phyloP scores from a whole-genome alignment of 2,888 invertebrate genomes.

The Physocephala rufipes region DNA sequence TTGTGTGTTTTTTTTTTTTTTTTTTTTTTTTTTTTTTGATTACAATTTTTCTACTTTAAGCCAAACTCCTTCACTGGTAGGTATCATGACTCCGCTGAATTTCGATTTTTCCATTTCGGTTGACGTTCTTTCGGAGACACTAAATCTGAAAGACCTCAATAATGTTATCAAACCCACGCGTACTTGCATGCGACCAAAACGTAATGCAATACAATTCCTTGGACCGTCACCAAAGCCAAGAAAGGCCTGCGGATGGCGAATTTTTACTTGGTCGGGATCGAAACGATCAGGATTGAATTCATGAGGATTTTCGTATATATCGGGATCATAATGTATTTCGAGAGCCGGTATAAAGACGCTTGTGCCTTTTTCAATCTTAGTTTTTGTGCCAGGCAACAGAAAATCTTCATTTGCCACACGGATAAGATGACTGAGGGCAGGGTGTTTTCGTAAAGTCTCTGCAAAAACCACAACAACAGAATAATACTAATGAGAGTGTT shows the following conservation, averaged over 20 bases:
- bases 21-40: too few relatives aligned
- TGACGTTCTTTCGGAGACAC: slow-evolving; percentile 42
- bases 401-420: slow-evolving; percentile 59
- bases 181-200: slow-evolving; percentile 56
- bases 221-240: slow-evolving; percentile 64
- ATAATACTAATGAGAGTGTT: too few relatives aligned
- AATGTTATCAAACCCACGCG: slow-evolving; percentile 55
- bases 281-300: slow-evolving; percentile 67
- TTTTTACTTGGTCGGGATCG: slow-evolving; percentile 50
- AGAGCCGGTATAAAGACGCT: slow-evolving; percentile 58
- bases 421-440: slow-evolving; percentile 60
- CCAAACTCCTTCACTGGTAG: slow-evolving; percentile 43
- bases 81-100: slow-evolving; percentile 35
- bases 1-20: too few relatives aligned
- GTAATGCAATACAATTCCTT: slow-evolving; percentile 55
- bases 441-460: slow-evolving; percentile 67
- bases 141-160: slow-evolving; percentile 50
- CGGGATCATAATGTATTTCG: slow-evolving; percentile 65
- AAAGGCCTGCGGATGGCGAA: slow-evolving; percentile 58
- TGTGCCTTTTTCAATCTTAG: slow-evolving; percentile 58
- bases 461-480: neutral
- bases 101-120: slow-evolving; percentile 43
- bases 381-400: slow-evolving; percentile 52
- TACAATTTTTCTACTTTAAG: slow-evolving; percentile 40
- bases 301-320: slow-evolving; percentile 64